These are phyloP conservation scores for Mobula birostris DNA, from an alignment of 2,113 vertebrate species.

Conservation along the genomic window DNA sequence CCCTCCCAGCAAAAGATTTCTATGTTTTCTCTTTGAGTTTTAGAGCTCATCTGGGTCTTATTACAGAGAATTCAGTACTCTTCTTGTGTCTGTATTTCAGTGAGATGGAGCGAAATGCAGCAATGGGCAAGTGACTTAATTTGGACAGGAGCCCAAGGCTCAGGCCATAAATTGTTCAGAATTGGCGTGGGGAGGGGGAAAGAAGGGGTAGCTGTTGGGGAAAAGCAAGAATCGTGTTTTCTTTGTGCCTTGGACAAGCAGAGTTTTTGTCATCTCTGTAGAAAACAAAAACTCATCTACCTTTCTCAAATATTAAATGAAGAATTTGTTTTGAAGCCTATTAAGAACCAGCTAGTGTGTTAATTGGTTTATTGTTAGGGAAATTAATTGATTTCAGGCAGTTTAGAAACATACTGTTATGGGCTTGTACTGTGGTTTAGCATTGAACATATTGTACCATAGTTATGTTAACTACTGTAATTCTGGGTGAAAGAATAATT, in stretches of 20 bases:
- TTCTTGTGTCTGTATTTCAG: not conserved
- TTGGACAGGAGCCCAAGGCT: not conserved
- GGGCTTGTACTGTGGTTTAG: not conserved
- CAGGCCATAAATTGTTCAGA: not conserved
- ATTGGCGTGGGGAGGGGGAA: too few relatives aligned
- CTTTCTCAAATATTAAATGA: not conserved
- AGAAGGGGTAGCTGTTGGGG: not conserved
- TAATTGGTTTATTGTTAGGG: not conserved
- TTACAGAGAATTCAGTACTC: not conserved
- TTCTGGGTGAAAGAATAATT: conserved; percentile 26
- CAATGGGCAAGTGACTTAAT: not conserved
- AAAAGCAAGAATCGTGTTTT: not conserved
- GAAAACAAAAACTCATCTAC: not conserved
- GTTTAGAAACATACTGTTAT: not conserved
- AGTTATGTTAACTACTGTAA: not conserved
- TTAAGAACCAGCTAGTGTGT: not conserved
- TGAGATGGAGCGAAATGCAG: not conserved
- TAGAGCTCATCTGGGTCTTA: not conserved
- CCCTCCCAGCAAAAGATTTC: not conserved
- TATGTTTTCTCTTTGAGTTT: not conserved
- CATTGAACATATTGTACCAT: not conserved
- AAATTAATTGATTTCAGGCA: not conserved
- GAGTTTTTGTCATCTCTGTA: not conserved
- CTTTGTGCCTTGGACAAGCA: not conserved
- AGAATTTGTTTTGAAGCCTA: not conserved